Percentiles rank a stretch among this genome's conserved stretches.
Evolutionary conservation across 2,797 vertebrate species (phyloP).

Genomic region (Euphonia xanthogaster): DNA sequence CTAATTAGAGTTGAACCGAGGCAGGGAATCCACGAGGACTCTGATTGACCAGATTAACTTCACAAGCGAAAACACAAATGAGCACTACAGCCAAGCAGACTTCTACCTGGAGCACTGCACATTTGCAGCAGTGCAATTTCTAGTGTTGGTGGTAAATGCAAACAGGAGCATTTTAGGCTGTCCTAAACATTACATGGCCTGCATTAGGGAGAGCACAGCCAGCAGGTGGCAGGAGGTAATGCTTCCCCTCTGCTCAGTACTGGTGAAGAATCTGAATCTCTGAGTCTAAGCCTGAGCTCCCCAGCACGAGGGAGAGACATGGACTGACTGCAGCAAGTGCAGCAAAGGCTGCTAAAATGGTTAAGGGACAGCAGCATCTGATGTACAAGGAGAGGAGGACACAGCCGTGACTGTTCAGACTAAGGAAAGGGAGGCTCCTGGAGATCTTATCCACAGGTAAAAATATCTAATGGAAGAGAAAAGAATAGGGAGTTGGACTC

Average conservation of each 20-base stretch:
- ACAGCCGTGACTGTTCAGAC: not conserved
- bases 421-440: not conserved
- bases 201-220: not conserved
- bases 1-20: not conserved
- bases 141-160: not conserved
- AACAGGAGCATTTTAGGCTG: not conserved
- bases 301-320: accelerated
- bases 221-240: not conserved
- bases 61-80: not conserved
- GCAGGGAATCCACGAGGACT: not conserved
- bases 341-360: not conserved
- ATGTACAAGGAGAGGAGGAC: not conserved
- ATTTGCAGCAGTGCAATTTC: not conserved
- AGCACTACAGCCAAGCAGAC: not conserved
- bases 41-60: not conserved
- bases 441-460: not conserved
- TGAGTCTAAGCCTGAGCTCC: not conserved
- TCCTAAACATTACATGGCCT: not conserved
- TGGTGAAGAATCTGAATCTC: not conserved
- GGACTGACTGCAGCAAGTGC: not conserved
- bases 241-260: not conserved
- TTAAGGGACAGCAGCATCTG: not conserved
- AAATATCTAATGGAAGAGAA: not conserved
- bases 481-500: not conserved
- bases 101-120: not conserved